Conservation (phyloP, 2,113 vertebrate species). For the Panthera leo region DNA sequence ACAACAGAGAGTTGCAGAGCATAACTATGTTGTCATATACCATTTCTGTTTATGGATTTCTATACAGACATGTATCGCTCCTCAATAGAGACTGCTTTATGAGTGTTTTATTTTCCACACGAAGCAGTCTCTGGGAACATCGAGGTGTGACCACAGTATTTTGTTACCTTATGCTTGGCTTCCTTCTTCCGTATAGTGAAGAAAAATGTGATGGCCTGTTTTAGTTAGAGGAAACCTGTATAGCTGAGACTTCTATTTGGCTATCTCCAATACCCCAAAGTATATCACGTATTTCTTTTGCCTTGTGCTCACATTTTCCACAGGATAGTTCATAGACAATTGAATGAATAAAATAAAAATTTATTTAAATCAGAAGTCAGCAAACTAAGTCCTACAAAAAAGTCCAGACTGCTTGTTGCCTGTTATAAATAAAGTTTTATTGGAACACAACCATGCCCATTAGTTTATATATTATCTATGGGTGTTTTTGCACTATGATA, state of each 20-base stretch:
- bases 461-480: neutral
- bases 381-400: neutral
- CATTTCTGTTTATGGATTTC: neutral
- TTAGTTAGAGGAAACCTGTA: neutral
- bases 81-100: neutral
- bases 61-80: neutral
- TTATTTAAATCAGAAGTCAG: neutral
- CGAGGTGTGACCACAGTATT: neutral
- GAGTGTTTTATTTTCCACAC: neutral
- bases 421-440: neutral
- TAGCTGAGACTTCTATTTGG: neutral
- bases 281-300: neutral
- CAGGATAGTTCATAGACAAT: neutral
- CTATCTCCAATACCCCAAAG: neutral
- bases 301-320: neutral
- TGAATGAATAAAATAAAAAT: neutral
- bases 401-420: neutral
- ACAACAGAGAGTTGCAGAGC: neutral
- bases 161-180: neutral
- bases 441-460: neutral
- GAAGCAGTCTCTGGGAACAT: neutral
- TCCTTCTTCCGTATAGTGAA: neutral
- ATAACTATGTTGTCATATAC: accelerated
- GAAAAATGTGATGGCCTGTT: neutral
- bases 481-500: neutral